Percentiles rank a stretch among this genome's conserved stretches.
Conservation (phyloP, 2,113 vertebrate genomes). For the Platichthys flesus region DNA sequence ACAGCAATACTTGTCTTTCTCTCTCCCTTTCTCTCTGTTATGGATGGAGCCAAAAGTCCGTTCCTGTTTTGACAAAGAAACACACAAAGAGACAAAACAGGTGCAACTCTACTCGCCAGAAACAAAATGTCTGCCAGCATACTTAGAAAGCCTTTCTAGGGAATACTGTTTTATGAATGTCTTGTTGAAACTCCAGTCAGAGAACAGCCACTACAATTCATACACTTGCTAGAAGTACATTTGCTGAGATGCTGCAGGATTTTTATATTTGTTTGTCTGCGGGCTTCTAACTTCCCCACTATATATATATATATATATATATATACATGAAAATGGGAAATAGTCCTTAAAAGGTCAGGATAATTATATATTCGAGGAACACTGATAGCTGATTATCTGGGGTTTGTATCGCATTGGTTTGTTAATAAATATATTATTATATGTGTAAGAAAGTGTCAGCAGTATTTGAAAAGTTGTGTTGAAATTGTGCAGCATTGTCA, state of each 20-base stretch:
- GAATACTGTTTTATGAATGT: conserved; percentile 44
- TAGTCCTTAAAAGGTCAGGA: too few relatives aligned
- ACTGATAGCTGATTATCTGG: too few relatives aligned
- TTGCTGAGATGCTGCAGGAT: background rate
- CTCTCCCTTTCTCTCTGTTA: background rate
- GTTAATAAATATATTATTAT: background rate
- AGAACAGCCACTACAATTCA: background rate
- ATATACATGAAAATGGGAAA: too few relatives aligned
- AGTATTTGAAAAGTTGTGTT: background rate
- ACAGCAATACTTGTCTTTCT: background rate
- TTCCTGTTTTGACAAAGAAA: conserved; percentile 19
- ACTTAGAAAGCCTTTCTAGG: conserved; percentile 21
- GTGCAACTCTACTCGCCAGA: conserved; percentile 50
- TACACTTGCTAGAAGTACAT: background rate
- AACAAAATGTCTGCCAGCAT: conserved; percentile 43
- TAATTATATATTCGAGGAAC: too few relatives aligned
- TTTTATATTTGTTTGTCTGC: too few relatives aligned
- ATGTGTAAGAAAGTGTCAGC: background rate
- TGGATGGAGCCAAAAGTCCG: conserved; percentile 31
- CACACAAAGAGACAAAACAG: conserved; percentile 33
- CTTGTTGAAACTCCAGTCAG: conserved; percentile 23
- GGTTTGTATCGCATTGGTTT: background rate
- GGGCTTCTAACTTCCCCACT: too few relatives aligned
- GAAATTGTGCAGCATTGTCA: background rate
- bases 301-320: too few relatives aligned